These are phyloP conservation scores for Oscheius onirici DNA, from an alignment of 2,888 invertebrate genomes.

Conservation along the genomic window DNA sequence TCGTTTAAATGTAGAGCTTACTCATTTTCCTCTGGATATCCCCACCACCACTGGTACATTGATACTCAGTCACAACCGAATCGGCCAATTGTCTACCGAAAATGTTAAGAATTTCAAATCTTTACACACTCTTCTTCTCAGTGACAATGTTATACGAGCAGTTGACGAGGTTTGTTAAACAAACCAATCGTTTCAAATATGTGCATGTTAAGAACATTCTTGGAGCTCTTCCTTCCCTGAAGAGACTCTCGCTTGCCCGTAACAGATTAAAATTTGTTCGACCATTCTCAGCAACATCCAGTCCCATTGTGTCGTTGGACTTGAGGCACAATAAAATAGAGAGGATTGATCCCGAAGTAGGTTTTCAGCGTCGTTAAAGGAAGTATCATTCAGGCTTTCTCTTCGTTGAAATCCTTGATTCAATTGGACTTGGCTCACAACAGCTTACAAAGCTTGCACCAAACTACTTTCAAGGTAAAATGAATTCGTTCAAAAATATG, in stretches of 20 bases:
- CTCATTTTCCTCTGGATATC: conserved; percentile 18
- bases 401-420: background rate
- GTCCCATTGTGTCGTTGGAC: conserved; percentile 43
- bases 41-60: conserved; percentile 23
- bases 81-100: conserved; percentile 2
- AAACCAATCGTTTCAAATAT: too few species aligned
- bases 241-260: conserved; percentile 41
- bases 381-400: conserved; percentile 17
- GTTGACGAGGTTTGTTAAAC: conserved; percentile 42
- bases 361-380: conserved; percentile 27
- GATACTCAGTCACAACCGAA: conserved; percentile 26
- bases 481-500: background rate
- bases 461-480: conserved; percentile 38
- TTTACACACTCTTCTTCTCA: conserved; percentile 43
- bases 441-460: conserved; percentile 49
- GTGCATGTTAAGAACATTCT: conserved; percentile 58
- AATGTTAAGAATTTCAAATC: conserved; percentile 33
- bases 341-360: conserved; percentile 42
- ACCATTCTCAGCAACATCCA: conserved; percentile 33
- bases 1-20: conserved; percentile 9
- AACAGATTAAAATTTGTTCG: conserved; percentile 42
- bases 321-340: conserved; percentile 46
- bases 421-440: conserved; percentile 61
- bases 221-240: conserved; percentile 48
- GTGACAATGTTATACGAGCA: conserved; percentile 37